phyloP scores from a whole-genome alignment of 2,113 vertebrate genomes.

The Alethe diademata region DNA sequence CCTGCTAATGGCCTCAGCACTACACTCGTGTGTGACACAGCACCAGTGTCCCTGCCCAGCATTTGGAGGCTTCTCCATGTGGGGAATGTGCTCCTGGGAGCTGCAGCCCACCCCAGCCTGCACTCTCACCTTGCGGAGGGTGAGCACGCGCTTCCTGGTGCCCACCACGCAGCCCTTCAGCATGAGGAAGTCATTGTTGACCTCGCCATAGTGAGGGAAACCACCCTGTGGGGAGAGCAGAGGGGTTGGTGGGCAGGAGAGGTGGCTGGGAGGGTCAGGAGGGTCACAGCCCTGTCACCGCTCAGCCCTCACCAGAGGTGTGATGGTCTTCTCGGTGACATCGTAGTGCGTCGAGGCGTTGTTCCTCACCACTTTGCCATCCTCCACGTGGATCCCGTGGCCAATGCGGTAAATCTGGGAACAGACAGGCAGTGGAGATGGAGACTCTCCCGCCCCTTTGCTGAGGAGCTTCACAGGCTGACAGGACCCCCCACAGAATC shows the following conservation, averaged over 20 bases:
- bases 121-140: constrained; percentile 78
- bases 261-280: not conserved
- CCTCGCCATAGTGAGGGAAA: constrained; percentile 81
- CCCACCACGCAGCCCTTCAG: constrained; percentile 83
- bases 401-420: constrained; percentile 79
- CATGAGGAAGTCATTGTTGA: constrained; percentile 83
- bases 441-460: not conserved
- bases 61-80: rapidly evolving
- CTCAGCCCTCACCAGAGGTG: constrained; percentile 70
- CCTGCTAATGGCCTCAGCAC: not conserved
- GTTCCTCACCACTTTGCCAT: constrained; percentile 79
- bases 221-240: constrained; percentile 71
- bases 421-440: not conserved
- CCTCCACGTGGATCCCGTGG: constrained; percentile 68
- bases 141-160: constrained; percentile 80
- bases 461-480: not conserved
- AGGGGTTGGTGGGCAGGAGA: not conserved
- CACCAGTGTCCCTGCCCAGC: not conserved
- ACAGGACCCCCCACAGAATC: not conserved
- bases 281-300: not conserved
- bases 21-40: rapidly evolving
- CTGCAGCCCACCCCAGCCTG: not conserved
- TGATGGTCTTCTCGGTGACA: constrained; percentile 77
- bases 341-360: constrained; percentile 78
- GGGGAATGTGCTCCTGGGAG: not conserved